Percentiles rank a stretch among this genome's conserved stretches.
Conservation (phyloP, 1,140 invertebrate species). For the Dinothrombium tinctorium region DNA sequence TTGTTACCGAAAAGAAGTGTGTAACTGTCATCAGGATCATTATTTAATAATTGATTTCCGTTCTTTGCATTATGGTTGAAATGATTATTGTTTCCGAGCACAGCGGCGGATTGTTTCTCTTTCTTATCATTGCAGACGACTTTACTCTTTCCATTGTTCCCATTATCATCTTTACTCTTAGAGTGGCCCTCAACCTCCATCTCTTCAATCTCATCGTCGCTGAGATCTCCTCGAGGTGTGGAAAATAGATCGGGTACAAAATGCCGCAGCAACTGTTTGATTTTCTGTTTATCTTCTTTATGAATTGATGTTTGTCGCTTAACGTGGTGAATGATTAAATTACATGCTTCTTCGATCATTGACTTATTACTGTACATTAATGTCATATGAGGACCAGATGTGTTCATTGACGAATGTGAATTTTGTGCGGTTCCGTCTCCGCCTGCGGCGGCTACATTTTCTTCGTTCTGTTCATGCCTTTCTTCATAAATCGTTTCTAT, state of each 20-base stretch:
- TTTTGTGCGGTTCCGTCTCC: not conserved
- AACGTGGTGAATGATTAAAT: conserved; percentile 88
- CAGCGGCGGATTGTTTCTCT: not conserved
- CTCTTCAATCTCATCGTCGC: conserved; percentile 65
- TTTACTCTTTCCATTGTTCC: not conserved
- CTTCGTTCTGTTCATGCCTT: conserved; percentile 51
- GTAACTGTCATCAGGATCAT: conserved; percentile 43
- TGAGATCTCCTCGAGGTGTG: conserved; percentile 68
- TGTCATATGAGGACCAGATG: conserved; percentile 44
- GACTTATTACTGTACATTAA: conserved; percentile 53
- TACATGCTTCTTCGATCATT: conserved; percentile 77
- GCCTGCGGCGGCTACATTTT: conserved; percentile 20
- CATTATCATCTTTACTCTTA: not conserved
- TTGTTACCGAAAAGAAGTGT: conserved; percentile 64
- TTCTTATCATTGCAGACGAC: conserved; percentile 1
- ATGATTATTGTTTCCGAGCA: not conserved
- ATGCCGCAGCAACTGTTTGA: conserved; percentile 72
- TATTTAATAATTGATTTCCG: conserved; percentile 4
- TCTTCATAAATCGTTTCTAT: conserved; percentile 84
- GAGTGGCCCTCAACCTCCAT: conserved; percentile 39
- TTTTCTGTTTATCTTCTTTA: conserved; percentile 85
- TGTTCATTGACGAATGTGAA: conserved; percentile 3
- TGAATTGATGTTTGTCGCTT: conserved; percentile 81
- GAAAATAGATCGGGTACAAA: conserved; percentile 84
- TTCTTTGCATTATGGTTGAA: not conserved